These are phyloP conservation scores for Liposcelis brunnea DNA, from an alignment of 2,888 invertebrate genomes.

Conservation along the genomic window DNA sequence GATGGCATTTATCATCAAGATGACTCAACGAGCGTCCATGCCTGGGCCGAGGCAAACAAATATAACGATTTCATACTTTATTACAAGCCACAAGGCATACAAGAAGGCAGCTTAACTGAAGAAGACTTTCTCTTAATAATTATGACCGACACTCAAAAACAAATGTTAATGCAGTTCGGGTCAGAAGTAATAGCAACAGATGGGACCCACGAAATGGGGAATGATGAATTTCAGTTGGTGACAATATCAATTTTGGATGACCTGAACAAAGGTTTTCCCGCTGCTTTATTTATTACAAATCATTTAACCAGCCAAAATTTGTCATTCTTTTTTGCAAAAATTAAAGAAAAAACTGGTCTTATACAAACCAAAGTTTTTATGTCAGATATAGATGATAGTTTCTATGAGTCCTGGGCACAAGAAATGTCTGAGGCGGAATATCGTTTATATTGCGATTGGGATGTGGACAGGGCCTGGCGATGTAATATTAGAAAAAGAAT, in stretches of 20 bases:
- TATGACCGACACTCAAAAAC: too few species aligned
- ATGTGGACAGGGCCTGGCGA: slow-evolving; percentile 14
- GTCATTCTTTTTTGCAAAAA: slow-evolving; percentile 13
- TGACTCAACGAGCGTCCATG: too few species aligned
- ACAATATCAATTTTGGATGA: slow-evolving; percentile 17
- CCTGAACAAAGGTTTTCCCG: slow-evolving; percentile 17
- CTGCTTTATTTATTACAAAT: slow-evolving; percentile 16
- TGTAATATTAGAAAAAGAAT: too few species aligned
- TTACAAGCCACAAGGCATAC: slow-evolving; percentile 1
- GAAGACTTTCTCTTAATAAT: too few species aligned
- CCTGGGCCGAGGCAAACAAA: too few species aligned
- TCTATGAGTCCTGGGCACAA: slow-evolving; percentile 16
- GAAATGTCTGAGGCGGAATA: slow-evolving; percentile 14
- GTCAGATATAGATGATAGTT: slow-evolving; percentile 15
- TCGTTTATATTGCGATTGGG: slow-evolving; percentile 10
- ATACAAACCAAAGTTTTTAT: slow-evolving; percentile 14
- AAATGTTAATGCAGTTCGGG: too few species aligned
- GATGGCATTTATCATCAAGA: too few species aligned
- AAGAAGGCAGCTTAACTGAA: too few species aligned
- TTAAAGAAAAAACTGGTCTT: slow-evolving; percentile 12
- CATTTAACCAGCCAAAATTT: slow-evolving; percentile 14
- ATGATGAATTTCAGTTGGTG: slow-evolving; percentile 15
- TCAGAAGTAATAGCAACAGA: too few species aligned
- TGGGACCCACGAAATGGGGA: too few species aligned
- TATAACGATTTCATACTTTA: slow-evolving; percentile 8